These are phyloP conservation scores for Perognathus longimembris DNA, from an alignment of 2,113 vertebrate genomes.

Conservation along the genomic window DNA sequence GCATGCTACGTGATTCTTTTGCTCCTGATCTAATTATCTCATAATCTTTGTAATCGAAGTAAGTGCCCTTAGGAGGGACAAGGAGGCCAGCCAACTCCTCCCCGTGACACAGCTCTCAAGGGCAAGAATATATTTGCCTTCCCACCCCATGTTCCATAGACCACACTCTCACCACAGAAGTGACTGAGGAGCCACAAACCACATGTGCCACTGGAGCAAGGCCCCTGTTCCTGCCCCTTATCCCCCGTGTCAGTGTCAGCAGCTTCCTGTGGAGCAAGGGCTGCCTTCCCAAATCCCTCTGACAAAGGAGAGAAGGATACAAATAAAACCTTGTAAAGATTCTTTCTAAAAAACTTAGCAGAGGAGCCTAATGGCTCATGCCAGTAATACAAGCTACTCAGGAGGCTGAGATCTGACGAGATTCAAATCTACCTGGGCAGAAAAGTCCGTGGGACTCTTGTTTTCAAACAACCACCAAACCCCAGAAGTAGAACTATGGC, in stretches of 20 bases:
- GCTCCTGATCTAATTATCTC: neutral
- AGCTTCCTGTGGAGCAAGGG: neutral
- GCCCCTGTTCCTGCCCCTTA: too few species aligned
- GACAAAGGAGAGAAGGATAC: neutral
- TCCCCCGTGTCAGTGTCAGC: rapidly evolving
- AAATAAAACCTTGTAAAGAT: neutral
- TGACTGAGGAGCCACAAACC: neutral
- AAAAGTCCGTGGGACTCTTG: too few species aligned
- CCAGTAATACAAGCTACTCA: too few species aligned
- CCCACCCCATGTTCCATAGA: neutral
- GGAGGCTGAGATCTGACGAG: too few species aligned
- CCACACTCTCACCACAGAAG: neutral
- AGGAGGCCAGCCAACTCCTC: too few species aligned
- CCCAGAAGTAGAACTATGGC: too few species aligned
- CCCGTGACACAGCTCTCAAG: neutral
- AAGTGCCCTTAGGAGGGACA: neutral
- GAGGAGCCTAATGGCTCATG: too few species aligned
- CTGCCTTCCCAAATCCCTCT: rapidly evolving
- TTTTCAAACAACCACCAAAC: too few species aligned
- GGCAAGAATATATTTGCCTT: neutral
- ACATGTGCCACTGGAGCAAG: rapidly evolving
- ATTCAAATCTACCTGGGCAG: too few species aligned
- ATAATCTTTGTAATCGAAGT: neutral
- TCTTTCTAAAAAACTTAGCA: neutral
- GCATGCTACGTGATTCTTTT: neutral